Percentiles rank a stretch among this genome's conserved stretches.
Conservation (phyloP, 2,113 vertebrate species). For the Actenoides hombroni region DNA sequence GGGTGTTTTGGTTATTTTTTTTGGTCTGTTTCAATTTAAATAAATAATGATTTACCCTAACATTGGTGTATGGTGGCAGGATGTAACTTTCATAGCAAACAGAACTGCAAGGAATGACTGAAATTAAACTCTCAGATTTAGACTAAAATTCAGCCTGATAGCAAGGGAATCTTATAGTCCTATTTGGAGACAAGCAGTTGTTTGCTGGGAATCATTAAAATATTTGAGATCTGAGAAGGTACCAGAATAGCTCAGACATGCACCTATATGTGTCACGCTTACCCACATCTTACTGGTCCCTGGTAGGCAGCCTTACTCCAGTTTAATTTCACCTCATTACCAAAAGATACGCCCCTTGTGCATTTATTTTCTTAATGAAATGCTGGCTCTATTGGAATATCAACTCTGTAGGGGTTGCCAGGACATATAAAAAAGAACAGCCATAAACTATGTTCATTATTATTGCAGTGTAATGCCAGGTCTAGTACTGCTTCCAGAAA, state of each 20-base stretch:
- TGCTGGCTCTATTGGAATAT: slow-evolving; percentile 4
- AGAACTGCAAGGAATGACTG: background rate
- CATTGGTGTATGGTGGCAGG: background rate
- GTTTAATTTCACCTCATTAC: slow-evolving; percentile 16
- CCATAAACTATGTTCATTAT: slow-evolving; percentile 46
- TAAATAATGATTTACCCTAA: background rate
- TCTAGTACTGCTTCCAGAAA: slow-evolving; percentile 21
- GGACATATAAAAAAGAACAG: slow-evolving; percentile 26
- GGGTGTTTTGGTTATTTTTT: background rate
- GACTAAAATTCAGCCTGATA: background rate
- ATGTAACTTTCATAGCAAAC: background rate
- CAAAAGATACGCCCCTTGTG: background rate
- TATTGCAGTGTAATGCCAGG: slow-evolving; percentile 3
- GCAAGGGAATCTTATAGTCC: background rate
- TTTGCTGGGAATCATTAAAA: slow-evolving; percentile 8
- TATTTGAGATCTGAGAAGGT: background rate
- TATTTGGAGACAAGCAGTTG: background rate
- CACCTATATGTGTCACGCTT: background rate
- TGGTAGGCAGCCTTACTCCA: background rate
- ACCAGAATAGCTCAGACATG: background rate
- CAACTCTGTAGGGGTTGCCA: slow-evolving; percentile 27
- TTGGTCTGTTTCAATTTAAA: background rate
- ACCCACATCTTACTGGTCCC: background rate
- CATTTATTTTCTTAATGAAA: slow-evolving; percentile 51
- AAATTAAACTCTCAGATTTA: background rate